These are phyloP conservation scores for Potamarius usumacintae DNA, from an alignment of 2,113 vertebrate genomes.

Conservation along the genomic window DNA sequence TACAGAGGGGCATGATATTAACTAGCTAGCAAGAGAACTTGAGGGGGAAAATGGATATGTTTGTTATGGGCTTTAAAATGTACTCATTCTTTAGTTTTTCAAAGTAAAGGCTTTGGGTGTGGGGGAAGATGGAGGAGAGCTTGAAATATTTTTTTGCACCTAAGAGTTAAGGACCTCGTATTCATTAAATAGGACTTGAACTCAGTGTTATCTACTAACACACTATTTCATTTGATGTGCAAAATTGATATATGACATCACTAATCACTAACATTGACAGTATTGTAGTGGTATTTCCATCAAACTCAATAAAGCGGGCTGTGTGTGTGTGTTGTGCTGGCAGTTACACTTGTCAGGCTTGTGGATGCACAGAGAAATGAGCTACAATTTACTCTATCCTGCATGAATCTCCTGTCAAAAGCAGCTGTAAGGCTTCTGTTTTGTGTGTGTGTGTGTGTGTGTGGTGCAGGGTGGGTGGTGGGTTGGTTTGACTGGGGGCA, in stretches of 20 bases:
- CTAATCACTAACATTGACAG: not conserved
- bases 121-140: no score
- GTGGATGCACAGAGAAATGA: constrained; percentile 26
- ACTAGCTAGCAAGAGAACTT: not conserved
- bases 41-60: no score
- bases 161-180: no score
- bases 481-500: not conserved
- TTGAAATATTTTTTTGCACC: no score
- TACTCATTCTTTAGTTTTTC: no score
- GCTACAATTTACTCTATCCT: constrained; percentile 32
- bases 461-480: not conserved
- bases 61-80: no score
- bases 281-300: not conserved
- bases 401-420: constrained; percentile 56
- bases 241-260: not conserved
- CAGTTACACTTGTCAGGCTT: constrained; percentile 23
- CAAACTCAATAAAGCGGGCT: not conserved
- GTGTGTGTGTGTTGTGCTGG: constrained; percentile 22
- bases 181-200: not conserved
- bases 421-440: constrained; percentile 55
- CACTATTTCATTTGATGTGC: not conserved
- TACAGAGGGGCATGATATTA: not conserved
- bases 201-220: not conserved
- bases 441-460: constrained; percentile 19
- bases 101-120: no score